Base-by-base conservation (phyloP, 2,888 invertebrate genomes). In the Chloroclysta siterata region DNA sequence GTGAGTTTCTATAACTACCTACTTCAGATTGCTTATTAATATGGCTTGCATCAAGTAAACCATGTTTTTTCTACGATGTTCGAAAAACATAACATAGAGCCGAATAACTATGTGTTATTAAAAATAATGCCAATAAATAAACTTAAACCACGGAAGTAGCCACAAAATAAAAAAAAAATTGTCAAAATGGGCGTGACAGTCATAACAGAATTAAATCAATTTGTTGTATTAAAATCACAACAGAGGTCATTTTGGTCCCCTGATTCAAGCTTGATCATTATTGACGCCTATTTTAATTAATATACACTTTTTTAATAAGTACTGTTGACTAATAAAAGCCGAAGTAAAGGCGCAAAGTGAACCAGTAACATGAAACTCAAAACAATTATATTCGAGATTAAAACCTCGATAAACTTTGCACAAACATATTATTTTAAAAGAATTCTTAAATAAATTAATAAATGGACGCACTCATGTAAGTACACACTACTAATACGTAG, bases 401-500 rank as follows among this genome's bases (percentile, higher is more conserved):
- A 69, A 73, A 70, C 55, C 64, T 66, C 60, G 54, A 66, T 66
- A 72, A 69, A 75, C 62, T 66, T 65, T 54, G 68, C 66, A 56
- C 28, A 58, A 62, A 53, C 47, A 39, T 11, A 8, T 8, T 65
- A 62, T 39, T 10, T 15, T 48, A 33, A 60, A 65, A 51, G 48
- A 56, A 55, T 60, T 60, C 44, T 66, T 69, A 57, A 62, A 59
- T 63, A 61, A 68, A 61, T 68, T 70, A 70, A 70, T 67, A 74
- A 70, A 76, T 89, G 89, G 88, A 90, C 89, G 87, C 82, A 75
- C 81, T 76, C 77, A 72, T 72, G 80, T 90, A 89, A 89, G 90
- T 90, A 90, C 90, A 85, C 77, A 71, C 74, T 79, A 71, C 64
- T 60, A 50, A 22, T 78, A 72, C 73, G 78, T 78, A 72, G 72